Evolutionary conservation across 2,113 vertebrate species (phyloP).

Genomic region (Sciurus niger): DNA sequence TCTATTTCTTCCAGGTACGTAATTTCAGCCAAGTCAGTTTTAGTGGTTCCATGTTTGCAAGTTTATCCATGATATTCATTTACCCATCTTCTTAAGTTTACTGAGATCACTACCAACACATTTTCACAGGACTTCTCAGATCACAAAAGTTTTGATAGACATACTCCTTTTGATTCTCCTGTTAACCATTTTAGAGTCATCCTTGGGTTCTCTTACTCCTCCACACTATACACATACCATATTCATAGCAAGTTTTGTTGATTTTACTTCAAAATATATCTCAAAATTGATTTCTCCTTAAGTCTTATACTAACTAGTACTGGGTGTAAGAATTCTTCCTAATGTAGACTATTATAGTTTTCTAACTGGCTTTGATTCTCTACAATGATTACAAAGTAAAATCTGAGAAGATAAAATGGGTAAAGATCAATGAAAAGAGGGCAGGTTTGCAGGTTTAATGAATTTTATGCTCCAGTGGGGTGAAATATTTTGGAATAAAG

Average conservation of each 20-base stretch:
- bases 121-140: neutral
- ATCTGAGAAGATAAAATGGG: neutral
- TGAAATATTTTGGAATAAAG: neutral
- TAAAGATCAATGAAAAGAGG: neutral
- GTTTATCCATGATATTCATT: neutral
- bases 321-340: neutral
- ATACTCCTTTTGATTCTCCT: neutral
- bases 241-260: slow-evolving; percentile 1
- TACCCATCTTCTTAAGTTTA: neutral
- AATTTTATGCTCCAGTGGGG: neutral
- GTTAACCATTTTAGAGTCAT: neutral
- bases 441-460: neutral
- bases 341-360: neutral
- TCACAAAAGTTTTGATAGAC: neutral
- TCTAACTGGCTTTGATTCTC: neutral
- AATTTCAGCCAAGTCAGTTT: neutral
- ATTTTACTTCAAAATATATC: neutral
- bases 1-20: neutral
- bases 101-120: neutral
- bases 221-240: neutral
- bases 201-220: neutral
- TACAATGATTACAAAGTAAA: neutral
- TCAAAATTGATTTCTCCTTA: neutral
- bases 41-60: neutral
- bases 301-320: neutral